Base-by-base conservation (phyloP, 1,140 invertebrate genomes). In the Heterodera schachtii region DNA sequence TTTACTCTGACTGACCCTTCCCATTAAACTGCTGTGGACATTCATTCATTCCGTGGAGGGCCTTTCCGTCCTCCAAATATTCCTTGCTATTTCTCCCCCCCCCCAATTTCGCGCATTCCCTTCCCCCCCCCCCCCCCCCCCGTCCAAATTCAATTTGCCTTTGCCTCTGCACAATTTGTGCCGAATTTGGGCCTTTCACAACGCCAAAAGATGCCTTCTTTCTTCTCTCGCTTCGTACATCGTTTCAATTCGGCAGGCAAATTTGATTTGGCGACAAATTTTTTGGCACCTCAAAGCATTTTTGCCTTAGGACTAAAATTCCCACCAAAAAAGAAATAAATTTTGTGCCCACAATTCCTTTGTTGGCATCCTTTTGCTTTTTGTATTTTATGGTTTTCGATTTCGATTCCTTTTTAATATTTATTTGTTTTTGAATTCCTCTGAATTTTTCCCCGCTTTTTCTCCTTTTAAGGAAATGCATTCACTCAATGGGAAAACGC, bases 91-190 rank as follows among this genome's bases (percentile, higher is more conserved):
- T 9, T 69, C 67, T 19, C n/a, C 67, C 67, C 67, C 19, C 6
- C 67, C 67, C 67, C 16, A 7, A 69, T 16, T 69, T 16, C 67
- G 6, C 16, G 16, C 16, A 69, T 69, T 16, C 67, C 67, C 67
- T 52, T 8, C 67, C 0, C 16, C 16, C 16, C 16, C n/a, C 7
- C 4, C 4, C 41, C 4, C 4, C 69, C 3, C 21, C 31, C 44
- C 41, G 31, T 43, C 69, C 21, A 71, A 71, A 71, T 71, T 71
- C 21, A 71, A 71, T 71, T 71, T 71, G 69, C 67, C 67, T 46
- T 31, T 31, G 31, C 31, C 69, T 31, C 69, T 46, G 44, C 9
- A 71, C 69, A 43, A 9, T 41, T 71, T 46, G 31, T 46, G n/a
- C 16, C 69, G 31, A 71, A 71, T 71, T 46, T 11, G 69, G 31